Evolutionary conservation across 37 sponge, comb jelly and placozoan species (phyloP).

Genomic region (Hormiphora californensis): DNA sequence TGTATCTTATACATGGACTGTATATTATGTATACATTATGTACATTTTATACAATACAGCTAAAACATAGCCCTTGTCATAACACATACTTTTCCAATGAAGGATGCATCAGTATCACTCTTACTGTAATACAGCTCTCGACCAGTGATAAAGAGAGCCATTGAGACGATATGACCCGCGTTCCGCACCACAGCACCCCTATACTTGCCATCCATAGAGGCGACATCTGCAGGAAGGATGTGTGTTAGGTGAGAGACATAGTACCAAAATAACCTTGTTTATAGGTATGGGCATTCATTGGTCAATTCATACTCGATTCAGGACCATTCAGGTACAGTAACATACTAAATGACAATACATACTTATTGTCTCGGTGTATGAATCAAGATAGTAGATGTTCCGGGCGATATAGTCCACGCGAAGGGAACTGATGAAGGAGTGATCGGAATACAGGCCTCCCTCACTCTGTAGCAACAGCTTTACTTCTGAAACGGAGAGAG

Average conservation of each 20-base stretch:
- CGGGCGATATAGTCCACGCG: slow-evolving; percentile 30
- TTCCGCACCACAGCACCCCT: background rate
- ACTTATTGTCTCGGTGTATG: too few species aligned
- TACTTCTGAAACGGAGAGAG: too few species aligned
- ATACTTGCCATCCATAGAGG: slow-evolving; percentile 26
- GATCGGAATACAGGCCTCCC: background rate
- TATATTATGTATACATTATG: too few species aligned
- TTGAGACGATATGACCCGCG: background rate
- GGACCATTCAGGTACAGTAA: too few species aligned
- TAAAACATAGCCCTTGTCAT: background rate
- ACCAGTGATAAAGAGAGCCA: background rate
- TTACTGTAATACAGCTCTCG: background rate
- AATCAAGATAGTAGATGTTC: slow-evolving; percentile 15
- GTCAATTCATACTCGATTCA: too few species aligned
- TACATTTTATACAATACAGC: too few species aligned
- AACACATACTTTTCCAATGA: background rate
- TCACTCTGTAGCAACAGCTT: background rate
- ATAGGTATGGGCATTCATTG: too few species aligned
- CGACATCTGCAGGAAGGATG: background rate
- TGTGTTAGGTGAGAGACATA: too few species aligned
- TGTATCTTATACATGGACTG: too few species aligned
- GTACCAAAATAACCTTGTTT: too few species aligned
- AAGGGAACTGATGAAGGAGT: background rate
- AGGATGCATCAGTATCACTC: background rate
- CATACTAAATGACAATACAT: too few species aligned